Base-by-base conservation (phyloP, 2,888 invertebrate species). In the Prostheceraeus crozeri region DNA sequence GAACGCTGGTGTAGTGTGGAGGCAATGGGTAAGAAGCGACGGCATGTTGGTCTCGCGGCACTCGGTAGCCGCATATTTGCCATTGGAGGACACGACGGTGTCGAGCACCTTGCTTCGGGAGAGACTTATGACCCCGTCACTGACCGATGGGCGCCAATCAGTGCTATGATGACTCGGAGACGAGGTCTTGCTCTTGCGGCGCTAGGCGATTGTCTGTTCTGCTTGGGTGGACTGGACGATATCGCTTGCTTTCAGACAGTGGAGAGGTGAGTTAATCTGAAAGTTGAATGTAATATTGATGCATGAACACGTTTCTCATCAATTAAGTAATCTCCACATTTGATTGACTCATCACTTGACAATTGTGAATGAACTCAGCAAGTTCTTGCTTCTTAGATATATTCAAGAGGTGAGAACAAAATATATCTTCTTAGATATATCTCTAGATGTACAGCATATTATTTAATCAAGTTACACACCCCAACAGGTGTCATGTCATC, bases 61-160 rank as follows among this genome's bases (percentile, higher is more conserved):
- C 71, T 72, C 3, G 68, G 71, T 59, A 76, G 51, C 31, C 64
- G 62, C 45, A 55, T 68, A 11, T 79, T 76, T 68, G 79, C 79
- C 8, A 76, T 79, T 46, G 80, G 80, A n/a, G 80, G 80, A 1
- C 79, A 79, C 67, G 78, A 79, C 67, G 79, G 79, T 1, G 67
- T 66, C n/a, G 72, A 73, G 40, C 80, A 80, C 68, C 67, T 80
- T 61, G 72, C 71, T 45, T 74, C 73, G 58, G 79, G 76, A 4
- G 80, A 80, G 65, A 69, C 75, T 35, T 77, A 76, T 69, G 76
- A 78, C 64, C 76, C 77, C 1, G 65, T 62, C 10, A 69, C 68
- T 51, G 76, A 76, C 65, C 71, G 68, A 59, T 78, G 78, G 78
- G 60, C 70, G 10, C 58, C 67, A 6, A 72, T 77, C 53, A 67